These are phyloP conservation scores for Invenusta paracnida DNA, from an alignment of 2,888 invertebrate genomes.

Conservation along the genomic window DNA sequence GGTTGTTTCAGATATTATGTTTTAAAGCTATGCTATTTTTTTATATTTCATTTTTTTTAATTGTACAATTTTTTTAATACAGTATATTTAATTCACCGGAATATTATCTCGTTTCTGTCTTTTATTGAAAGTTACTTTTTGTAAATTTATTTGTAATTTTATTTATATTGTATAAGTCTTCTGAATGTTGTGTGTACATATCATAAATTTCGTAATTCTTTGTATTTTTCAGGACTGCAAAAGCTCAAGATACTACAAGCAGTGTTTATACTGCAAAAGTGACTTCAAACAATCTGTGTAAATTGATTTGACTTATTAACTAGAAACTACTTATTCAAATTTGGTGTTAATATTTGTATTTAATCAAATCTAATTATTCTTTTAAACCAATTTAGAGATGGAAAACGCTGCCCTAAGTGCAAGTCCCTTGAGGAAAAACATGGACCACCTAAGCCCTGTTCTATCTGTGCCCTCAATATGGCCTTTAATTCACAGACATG, in stretches of 20 bases:
- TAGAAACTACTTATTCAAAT: background rate
- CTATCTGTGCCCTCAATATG: slow-evolving; percentile 43
- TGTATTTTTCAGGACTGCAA: background rate
- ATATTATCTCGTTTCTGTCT: background rate
- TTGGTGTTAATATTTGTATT: background rate
- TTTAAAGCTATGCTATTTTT: too few relatives aligned
- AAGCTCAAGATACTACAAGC: slow-evolving; percentile 27
- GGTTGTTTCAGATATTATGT: too few relatives aligned
- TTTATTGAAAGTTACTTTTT: background rate
- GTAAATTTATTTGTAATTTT: background rate
- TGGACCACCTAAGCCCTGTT: slow-evolving; percentile 40
- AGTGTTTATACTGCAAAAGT: slow-evolving; percentile 43
- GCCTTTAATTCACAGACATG: slow-evolving; percentile 42
- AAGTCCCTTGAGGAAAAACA: slow-evolving; percentile 31
- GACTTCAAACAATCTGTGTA: slow-evolving; percentile 41
- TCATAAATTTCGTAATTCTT: too few relatives aligned
- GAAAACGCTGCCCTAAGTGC: slow-evolving; percentile 42
- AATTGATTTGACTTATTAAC: background rate
- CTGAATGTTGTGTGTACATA: background rate
- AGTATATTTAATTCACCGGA: background rate
- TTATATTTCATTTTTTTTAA: too few relatives aligned
- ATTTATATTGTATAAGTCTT: background rate
- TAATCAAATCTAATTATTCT: background rate
- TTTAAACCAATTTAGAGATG: slow-evolving; percentile 10
- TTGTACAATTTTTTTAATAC: too few relatives aligned